Evolutionary conservation across 2,113 vertebrate species (phyloP).

Genomic region (Apeltes quadracus): DNA sequence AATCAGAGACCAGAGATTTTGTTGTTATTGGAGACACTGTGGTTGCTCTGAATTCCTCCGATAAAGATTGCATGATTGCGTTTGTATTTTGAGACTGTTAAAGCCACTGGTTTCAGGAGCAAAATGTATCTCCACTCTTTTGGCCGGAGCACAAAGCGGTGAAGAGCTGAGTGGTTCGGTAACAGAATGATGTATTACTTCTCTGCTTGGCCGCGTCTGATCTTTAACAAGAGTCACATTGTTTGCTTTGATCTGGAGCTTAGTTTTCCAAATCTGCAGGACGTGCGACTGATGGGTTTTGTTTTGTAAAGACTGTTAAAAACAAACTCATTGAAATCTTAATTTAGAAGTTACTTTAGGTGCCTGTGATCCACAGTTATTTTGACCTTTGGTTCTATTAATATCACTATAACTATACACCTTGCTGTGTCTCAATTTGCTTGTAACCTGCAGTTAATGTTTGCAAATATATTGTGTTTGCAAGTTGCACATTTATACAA

Average conservation of each 20-base stretch:
- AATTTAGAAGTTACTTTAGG: constrained; percentile 26
- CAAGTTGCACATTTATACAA: constrained; percentile 85
- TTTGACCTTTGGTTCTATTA: constrained; percentile 42
- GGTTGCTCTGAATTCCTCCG: constrained; percentile 13
- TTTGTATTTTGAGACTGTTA: constrained; percentile 39
- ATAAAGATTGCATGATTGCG: background rate
- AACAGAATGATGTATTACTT: constrained; percentile 49
- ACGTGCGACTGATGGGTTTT: constrained; percentile 7
- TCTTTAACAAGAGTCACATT: constrained; percentile 37
- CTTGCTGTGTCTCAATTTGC: constrained; percentile 62
- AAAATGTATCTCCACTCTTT: constrained; percentile 33
- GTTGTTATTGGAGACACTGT: constrained; percentile 28
- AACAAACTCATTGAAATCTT: background rate
- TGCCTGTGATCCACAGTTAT: constrained; percentile 50
- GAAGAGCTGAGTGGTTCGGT: constrained; percentile 40
- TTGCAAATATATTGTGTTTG: constrained; percentile 79
- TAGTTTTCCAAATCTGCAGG: constrained; percentile 36
- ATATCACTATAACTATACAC: constrained; percentile 19
- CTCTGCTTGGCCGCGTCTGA: constrained; percentile 36
- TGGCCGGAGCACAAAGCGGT: constrained; percentile 24
- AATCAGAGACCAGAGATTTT: constrained; percentile 33
- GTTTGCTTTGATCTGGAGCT: constrained; percentile 41
- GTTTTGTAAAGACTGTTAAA: constrained; percentile 7
- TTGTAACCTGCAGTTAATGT: constrained; percentile 77
- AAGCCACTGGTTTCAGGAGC: constrained; percentile 32